These are phyloP conservation scores for Lophochroa leadbeateri DNA, from an alignment of 2,113 vertebrate genomes.

Conservation along the genomic window DNA sequence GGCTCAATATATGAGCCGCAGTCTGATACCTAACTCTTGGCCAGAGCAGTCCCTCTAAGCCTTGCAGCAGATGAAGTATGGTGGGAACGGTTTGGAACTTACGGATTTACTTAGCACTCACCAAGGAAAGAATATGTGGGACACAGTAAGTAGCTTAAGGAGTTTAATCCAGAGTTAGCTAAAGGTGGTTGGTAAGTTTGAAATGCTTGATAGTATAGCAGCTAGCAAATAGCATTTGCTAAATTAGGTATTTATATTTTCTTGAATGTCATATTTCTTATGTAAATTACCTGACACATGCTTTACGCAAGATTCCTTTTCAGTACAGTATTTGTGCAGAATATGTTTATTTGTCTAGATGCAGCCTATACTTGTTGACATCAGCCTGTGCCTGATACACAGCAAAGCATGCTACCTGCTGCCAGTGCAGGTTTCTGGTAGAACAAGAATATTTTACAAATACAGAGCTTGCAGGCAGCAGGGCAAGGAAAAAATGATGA, in stretches of 20 bases:
- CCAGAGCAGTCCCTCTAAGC: background rate
- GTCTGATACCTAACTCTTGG: background rate
- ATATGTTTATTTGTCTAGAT: background rate
- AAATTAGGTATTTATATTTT: background rate
- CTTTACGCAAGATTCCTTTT: background rate
- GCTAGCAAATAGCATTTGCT: background rate
- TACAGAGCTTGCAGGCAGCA: background rate
- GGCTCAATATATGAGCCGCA: background rate
- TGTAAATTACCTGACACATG: background rate
- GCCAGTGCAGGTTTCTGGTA: background rate
- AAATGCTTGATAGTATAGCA: background rate
- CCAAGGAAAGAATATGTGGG: background rate
- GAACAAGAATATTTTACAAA: background rate
- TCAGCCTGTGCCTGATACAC: background rate
- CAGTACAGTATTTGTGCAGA: background rate
- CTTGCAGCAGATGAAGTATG: background rate
- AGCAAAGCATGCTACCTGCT: background rate
- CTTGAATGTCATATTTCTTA: background rate
- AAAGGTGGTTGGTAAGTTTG: background rate
- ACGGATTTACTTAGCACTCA: fast-evolving
- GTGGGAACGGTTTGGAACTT: background rate
- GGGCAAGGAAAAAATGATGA: background rate
- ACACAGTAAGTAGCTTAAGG: background rate
- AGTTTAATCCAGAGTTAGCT: background rate
- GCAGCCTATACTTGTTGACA: background rate